phyloP scores from a whole-genome alignment of 2,888 invertebrate genomes.

The Phalera bucephala region DNA sequence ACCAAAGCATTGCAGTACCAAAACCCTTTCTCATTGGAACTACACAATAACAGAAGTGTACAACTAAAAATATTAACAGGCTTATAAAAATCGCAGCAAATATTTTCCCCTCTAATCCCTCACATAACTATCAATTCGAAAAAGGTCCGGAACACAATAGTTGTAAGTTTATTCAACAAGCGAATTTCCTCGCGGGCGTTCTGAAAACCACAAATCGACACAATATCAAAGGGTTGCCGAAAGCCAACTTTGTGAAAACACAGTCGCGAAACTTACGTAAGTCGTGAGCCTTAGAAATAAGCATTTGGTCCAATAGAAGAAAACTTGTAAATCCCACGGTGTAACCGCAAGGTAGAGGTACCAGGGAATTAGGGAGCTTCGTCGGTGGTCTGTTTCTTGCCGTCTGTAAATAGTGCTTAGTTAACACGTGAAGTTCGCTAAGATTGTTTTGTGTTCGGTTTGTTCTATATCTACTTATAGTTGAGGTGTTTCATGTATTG shows the following conservation, averaged over 20 bases:
- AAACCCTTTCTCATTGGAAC: too few relatives aligned
- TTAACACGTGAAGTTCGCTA: slow-evolving; percentile 27
- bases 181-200: slow-evolving; percentile 28
- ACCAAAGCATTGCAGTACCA: too few relatives aligned
- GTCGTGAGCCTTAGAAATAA: slow-evolving; percentile 55
- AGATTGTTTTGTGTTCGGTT: slow-evolving; percentile 15
- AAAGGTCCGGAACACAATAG: slow-evolving; percentile 25
- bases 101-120: slow-evolving; percentile 23
- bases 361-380: slow-evolving; percentile 45
- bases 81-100: slow-evolving; percentile 20
- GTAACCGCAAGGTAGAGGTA: slow-evolving; percentile 65
- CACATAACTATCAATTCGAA: slow-evolving; percentile 30
- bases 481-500: slow-evolving; percentile 23
- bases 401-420: slow-evolving; percentile 46
- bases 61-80: slow-evolving; percentile 7
- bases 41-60: slow-evolving; percentile 5
- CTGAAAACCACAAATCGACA: slow-evolving; percentile 51
- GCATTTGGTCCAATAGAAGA: slow-evolving; percentile 68
- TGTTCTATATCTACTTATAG: too few relatives aligned
- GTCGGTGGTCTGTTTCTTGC: slow-evolving; percentile 40
- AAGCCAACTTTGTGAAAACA: slow-evolving; percentile 52
- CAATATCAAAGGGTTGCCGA: slow-evolving; percentile 55
- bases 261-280: slow-evolving; percentile 48
- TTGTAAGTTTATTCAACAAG: slow-evolving; percentile 35
- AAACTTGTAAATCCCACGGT: slow-evolving; percentile 72